These are phyloP conservation scores for Picathartes gymnocephalus DNA, from an alignment of 2,113 vertebrate species.

Conservation along the genomic window DNA sequence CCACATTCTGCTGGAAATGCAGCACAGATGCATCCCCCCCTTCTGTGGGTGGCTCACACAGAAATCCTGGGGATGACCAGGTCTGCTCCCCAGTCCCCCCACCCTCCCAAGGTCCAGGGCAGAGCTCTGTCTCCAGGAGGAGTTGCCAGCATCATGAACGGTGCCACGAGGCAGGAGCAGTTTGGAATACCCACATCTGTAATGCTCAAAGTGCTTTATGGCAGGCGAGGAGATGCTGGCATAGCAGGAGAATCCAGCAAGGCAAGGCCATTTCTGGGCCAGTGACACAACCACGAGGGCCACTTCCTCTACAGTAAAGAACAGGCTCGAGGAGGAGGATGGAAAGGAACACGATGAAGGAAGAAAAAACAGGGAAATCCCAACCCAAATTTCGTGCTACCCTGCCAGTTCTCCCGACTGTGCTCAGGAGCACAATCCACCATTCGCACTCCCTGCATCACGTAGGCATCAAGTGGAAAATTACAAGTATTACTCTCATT, in stretches of 20 bases:
- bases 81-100: background rate
- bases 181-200: conserved; percentile 69
- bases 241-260: background rate
- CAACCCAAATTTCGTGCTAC: background rate
- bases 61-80: background rate
- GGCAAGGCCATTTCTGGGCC: conserved; percentile 4
- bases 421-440: background rate
- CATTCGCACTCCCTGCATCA: background rate
- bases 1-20: background rate
- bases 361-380: background rate
- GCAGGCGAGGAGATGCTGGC: background rate
- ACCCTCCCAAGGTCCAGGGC: background rate
- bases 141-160: conserved; percentile 70
- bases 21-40: background rate
- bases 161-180: conserved; percentile 20
- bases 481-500: background rate
- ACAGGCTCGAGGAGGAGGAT: conserved; percentile 22
- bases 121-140: background rate
- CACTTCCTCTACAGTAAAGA: background rate
- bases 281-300: conserved; percentile 1
- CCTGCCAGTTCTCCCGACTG: background rate
- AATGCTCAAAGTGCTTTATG: conserved; percentile 44
- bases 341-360: conserved; percentile 42
- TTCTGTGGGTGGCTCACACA: background rate
- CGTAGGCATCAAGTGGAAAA: conserved; percentile 14